Percentiles rank a stretch among this genome's conserved stretches.
Evolutionary conservation across 1,140 invertebrate genomes (phyloP).

Genomic region (Geopemphigus sp.): DNA sequence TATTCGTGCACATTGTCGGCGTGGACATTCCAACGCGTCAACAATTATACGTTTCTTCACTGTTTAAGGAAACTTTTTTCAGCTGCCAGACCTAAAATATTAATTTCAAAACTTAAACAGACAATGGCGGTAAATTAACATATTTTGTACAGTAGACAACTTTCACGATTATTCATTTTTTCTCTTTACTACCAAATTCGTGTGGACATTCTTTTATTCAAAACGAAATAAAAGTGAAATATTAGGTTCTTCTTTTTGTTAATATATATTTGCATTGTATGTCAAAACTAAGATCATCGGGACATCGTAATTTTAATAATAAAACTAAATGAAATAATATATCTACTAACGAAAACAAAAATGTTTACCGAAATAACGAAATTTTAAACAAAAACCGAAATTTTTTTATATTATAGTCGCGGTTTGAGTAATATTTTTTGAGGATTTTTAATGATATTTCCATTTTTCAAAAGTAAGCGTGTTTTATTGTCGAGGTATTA

Average conservation of each 20-base stretch:
- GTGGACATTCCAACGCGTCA: background rate
- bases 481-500: too few species aligned
- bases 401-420: too few species aligned
- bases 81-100: slow-evolving; percentile 20
- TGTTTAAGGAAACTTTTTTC: slow-evolving; percentile 1
- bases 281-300: background rate
- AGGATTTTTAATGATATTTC: too few species aligned
- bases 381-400: too few species aligned
- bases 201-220: background rate
- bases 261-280: background rate
- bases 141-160: slow-evolving; percentile 23
- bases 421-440: too few species aligned
- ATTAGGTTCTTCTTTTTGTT: slow-evolving; percentile 24
- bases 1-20: background rate
- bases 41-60: slow-evolving; percentile 10
- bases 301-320: background rate
- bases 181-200: slow-evolving; percentile 3
- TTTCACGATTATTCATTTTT: slow-evolving; percentile 43
- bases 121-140: slow-evolving; percentile 38
- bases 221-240: slow-evolving; percentile 19
- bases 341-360: too few species aligned
- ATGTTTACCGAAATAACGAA: too few species aligned
- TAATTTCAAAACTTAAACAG: slow-evolving; percentile 32
- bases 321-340: too few species aligned
- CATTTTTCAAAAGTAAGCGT: too few species aligned